These are phyloP conservation scores for Lepidonotus clava DNA, from an alignment of 2,888 invertebrate genomes.

Conservation along the genomic window DNA sequence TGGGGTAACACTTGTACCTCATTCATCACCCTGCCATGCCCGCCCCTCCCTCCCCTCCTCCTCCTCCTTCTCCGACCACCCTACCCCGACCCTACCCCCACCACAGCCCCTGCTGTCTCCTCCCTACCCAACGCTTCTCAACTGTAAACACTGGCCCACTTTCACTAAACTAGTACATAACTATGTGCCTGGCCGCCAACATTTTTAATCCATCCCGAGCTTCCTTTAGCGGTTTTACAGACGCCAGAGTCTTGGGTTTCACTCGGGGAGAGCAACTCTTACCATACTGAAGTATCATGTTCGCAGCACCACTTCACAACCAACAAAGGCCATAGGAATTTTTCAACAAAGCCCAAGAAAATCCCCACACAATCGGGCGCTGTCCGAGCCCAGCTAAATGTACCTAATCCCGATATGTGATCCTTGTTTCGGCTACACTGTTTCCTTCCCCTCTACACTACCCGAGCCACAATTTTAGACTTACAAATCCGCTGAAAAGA, in stretches of 20 bases:
- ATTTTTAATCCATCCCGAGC: slow-evolving; percentile 19
- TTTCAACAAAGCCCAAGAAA: not conserved
- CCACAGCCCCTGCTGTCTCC: not conserved
- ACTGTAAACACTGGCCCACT: slow-evolving; percentile 48
- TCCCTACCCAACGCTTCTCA: slow-evolving; percentile 29
- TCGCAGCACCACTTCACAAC: not conserved
- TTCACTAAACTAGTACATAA: slow-evolving; percentile 36
- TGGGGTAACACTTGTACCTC: slow-evolving; percentile 53
- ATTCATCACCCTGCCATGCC: slow-evolving; percentile 54
- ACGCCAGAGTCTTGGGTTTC: slow-evolving; percentile 19
- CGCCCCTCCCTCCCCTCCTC: not conserved
- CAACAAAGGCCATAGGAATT: slow-evolving; percentile 6
- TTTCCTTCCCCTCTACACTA: not conserved
- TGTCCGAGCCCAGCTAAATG: not conserved
- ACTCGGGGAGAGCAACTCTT: slow-evolving; percentile 8
- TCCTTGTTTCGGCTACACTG: slow-evolving; percentile 7
- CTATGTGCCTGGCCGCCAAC: not conserved
- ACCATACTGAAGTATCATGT: not conserved
- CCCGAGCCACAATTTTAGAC: not conserved
- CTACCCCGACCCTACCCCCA: not conserved
- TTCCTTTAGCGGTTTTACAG: slow-evolving; percentile 1
- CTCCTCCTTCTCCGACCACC: slow-evolving; percentile 23
- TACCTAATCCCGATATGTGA: not conserved
- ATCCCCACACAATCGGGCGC: not conserved
- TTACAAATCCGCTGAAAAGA: not conserved